phyloP scores from a whole-genome alignment of 2,797 vertebrate genomes.

The Coccyzus lansbergi region DNA sequence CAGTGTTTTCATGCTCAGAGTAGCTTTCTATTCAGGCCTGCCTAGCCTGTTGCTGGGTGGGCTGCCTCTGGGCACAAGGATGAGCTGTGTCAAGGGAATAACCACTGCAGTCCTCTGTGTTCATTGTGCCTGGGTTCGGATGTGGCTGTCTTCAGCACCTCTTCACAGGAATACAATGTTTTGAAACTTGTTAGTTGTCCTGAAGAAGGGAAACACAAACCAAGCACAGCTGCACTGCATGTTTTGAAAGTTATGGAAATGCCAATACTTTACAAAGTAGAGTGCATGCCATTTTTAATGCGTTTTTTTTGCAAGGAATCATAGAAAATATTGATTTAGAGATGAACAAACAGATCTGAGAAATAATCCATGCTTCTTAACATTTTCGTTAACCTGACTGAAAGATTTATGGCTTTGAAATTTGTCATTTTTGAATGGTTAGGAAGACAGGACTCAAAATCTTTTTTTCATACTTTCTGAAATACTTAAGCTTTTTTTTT shows the following conservation, averaged over 20 bases:
- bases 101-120: accelerated
- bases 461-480: background rate
- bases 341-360: background rate
- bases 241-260: background rate
- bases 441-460: background rate
- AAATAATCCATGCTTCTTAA: background rate
- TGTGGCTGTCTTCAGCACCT: background rate
- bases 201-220: background rate
- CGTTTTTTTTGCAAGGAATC: background rate
- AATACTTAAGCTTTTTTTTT: background rate
- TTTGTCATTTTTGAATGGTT: background rate
- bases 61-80: accelerated
- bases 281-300: background rate
- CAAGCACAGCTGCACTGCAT: background rate
- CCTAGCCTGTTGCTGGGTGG: background rate
- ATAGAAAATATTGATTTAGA: background rate
- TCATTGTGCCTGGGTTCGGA: background rate
- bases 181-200: background rate
- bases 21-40: background rate
- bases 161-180: background rate
- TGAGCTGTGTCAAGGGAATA: background rate
- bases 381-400: background rate
- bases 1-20: background rate
- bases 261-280: background rate
- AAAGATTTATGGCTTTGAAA: background rate